Evolutionary conservation across 2,113 vertebrate genomes (phyloP), one percentile per base, ranked within the genome.

Genomic region (Corydoras maculifer): DNA sequence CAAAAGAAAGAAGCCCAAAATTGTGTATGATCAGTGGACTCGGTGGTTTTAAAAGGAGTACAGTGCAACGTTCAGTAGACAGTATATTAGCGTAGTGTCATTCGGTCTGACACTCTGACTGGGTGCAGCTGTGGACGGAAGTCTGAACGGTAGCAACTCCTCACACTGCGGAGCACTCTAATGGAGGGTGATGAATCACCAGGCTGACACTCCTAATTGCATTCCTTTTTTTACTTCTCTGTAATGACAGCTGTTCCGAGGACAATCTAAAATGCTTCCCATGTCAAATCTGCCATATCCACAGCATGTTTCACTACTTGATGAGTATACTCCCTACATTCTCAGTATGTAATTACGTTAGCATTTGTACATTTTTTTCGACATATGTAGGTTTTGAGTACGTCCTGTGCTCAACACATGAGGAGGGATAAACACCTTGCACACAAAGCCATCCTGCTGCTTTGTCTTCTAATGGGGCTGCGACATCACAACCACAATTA

Each of bases 191-290:
- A 93, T 93, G 90, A 91, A 92, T 91, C 90, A 88, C 87, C 87
- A 86, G 88, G 87, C 88, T 90, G 93, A 94, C 91, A 88, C 87
- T 91, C 92, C 91, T 95, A 94, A 96, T 94, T 93, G 90, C 90
- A 91, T 84, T 91, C 86, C 88, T 90, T 59, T 93, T 93, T 92
- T 88, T 88, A 88, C 91, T 89, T 85, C 76, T 86, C 87, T 78
- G 77, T 93, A 92, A 95, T 94, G 93, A 92, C 90, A 93, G 93
- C 91, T 93, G 95, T 92, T 91, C 90, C 87, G 86, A 76, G 89
- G 90, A 89, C 90, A 88, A 90, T 90, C 91, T 89, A 90, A 90
- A 92, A 92, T 88, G 88, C 90, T 89, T 90, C 90, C 91, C 91
- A 89, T 91, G 88, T 91, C 91, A 94, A 93, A 93, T 88, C 86